Conservation (phyloP, 2,888 invertebrate species). For the Dastarcus helophoroides region DNA sequence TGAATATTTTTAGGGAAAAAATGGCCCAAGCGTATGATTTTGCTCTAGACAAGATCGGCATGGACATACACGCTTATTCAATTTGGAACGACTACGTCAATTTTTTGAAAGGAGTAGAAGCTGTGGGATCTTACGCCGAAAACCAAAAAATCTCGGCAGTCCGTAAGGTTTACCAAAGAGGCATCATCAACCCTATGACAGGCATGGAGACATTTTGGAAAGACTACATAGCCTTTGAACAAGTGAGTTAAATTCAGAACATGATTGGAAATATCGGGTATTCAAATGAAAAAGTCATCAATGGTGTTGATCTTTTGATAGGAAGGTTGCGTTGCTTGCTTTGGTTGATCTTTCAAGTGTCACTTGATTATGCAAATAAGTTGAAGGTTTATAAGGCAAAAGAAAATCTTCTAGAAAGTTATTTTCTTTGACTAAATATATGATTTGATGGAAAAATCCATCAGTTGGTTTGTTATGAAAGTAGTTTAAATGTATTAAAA, state of each 20-base stretch:
- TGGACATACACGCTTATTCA: conserved; percentile 93
- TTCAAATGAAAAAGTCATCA: too few species aligned
- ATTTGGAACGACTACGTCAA: conserved; percentile 98
- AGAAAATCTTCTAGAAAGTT: too few species aligned
- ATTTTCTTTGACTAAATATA: too few species aligned
- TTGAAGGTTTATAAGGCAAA: too few species aligned
- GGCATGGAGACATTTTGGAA: conserved; percentile 96
- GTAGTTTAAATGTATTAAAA: too few species aligned
- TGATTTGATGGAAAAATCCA: too few species aligned
- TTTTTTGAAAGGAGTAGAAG: conserved; percentile 92
- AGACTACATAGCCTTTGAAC: conserved; percentile 95
- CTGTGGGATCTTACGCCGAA: conserved; percentile 97
- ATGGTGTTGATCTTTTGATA: too few species aligned
- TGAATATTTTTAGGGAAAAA: conserved; percentile 66
- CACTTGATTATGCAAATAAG: too few species aligned
- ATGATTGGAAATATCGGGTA: too few species aligned
- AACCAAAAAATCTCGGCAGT: conserved; percentile 99
- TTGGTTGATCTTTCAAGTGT: too few species aligned
- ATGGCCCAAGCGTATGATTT: conserved; percentile 99
- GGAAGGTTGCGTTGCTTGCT: too few species aligned
- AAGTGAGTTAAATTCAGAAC: conserved; percentile 37
- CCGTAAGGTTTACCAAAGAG: conserved; percentile 91
- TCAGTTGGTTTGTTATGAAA: too few species aligned
- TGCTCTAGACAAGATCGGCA: conserved; percentile 95
- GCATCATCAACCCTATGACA: conserved; percentile 91